phyloP scores from a whole-genome alignment of 1,140 invertebrate genomes.

The Charaxes varanes region DNA sequence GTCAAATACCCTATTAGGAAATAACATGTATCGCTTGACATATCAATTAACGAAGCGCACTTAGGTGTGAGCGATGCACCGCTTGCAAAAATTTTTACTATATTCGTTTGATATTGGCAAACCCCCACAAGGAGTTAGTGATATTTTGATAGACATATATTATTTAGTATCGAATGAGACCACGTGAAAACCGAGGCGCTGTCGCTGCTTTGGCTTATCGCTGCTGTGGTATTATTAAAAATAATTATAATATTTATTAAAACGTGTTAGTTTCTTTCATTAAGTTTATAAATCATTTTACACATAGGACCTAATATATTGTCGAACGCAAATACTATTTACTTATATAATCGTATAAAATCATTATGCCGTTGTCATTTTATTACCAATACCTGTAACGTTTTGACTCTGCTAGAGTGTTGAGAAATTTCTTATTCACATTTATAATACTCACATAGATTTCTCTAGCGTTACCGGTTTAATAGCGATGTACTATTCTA shows the following conservation, averaged over 20 bases:
- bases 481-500: slow-evolving; percentile 15
- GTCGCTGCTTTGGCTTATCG: slow-evolving; percentile 54
- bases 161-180: slow-evolving; percentile 29
- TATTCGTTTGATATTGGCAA: slow-evolving; percentile 64
- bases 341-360: no score
- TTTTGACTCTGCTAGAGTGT: slow-evolving; percentile 9
- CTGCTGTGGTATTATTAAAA: slow-evolving; percentile 44
- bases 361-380: no score
- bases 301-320: no score
- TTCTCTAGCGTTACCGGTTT: slow-evolving; percentile 8
- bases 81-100: slow-evolving; percentile 46
- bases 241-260: slow-evolving; percentile 30
- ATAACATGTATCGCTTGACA: slow-evolving; percentile 52
- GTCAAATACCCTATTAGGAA: slow-evolving; percentile 20
- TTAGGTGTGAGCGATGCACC: slow-evolving; percentile 55
- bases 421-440: slow-evolving; percentile 9
- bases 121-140: slow-evolving; percentile 57
- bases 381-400: no score
- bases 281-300: no score
- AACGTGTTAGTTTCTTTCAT: slow-evolving; percentile 35
- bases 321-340: slow-evolving; percentile 20
- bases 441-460: slow-evolving; percentile 10
- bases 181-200: slow-evolving; percentile 37
- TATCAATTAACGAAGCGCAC: slow-evolving; percentile 43
- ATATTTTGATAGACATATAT: slow-evolving; percentile 48